A percentile compares a stretch with the other conserved stretches of the same genome.
Conservation (phyloP, 2,113 vertebrate species). For the Chaetodon auriga region DNA sequence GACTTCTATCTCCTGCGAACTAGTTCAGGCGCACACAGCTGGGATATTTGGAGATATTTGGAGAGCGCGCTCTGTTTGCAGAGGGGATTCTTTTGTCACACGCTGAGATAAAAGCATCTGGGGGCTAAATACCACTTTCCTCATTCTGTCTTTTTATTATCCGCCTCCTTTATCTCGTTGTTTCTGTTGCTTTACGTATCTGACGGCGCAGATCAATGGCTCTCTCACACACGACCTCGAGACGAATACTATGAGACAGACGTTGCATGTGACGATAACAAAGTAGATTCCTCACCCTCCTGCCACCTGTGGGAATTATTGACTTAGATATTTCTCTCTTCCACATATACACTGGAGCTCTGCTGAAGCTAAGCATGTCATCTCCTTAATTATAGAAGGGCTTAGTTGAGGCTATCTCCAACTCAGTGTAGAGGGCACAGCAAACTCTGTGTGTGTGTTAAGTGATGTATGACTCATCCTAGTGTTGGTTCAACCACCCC, state of each 20-base stretch:
- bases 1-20: constrained; percentile 25
- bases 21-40: constrained; percentile 12
- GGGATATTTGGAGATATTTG: constrained; percentile 33
- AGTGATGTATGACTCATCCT: constrained; percentile 75
- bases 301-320: constrained; percentile 60
- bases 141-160: constrained; percentile 23
- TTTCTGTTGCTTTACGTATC: constrained; percentile 30
- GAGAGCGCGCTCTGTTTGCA: constrained; percentile 42
- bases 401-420: constrained; percentile 73
- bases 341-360: constrained; percentile 33
- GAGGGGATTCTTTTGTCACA: constrained; percentile 39
- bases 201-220: constrained; percentile 37
- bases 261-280: constrained; percentile 47
- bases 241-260: constrained; percentile 35
- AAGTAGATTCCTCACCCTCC: constrained; percentile 25
- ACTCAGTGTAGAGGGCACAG: constrained; percentile 54
- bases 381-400: constrained; percentile 75
- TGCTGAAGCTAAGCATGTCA: constrained; percentile 65
- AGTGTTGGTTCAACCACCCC: constrained; percentile 61
- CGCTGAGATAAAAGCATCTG: constrained; percentile 41
- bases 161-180: constrained; percentile 17
- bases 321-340: constrained; percentile 64
- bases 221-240: constrained; percentile 26
- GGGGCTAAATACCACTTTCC: constrained; percentile 43
- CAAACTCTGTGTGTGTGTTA: constrained; percentile 61